phyloP scores from a whole-genome alignment of 92 coral and sea anemone species.

The Parazoanthus darwini region DNA sequence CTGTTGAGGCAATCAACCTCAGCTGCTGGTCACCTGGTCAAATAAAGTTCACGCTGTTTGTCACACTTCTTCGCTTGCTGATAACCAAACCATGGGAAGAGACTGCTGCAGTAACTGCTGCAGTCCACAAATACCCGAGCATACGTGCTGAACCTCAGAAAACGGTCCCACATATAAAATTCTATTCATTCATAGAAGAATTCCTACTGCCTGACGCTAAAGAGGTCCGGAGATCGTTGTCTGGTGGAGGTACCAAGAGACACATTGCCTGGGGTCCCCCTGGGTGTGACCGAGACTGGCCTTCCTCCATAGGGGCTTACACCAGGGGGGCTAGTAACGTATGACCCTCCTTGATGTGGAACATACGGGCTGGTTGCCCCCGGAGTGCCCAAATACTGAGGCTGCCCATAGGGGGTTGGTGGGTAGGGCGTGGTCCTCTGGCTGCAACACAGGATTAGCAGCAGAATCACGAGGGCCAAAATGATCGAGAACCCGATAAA shows the following conservation, averaged over 20 bases:
- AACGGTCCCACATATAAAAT: background rate
- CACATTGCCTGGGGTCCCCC: conserved; percentile 26
- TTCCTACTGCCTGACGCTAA: conserved; percentile 30
- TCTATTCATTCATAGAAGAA: background rate
- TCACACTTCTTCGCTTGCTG: background rate
- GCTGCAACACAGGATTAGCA: conserved; percentile 69
- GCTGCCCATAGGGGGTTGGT: conserved; percentile 40
- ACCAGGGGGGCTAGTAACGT: conserved; percentile 38
- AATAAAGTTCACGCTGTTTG: background rate
- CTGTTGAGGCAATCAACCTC: too few species aligned
- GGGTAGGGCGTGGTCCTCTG: conserved; percentile 54
- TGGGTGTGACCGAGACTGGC: background rate
- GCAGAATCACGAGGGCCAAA: conserved; percentile 72
- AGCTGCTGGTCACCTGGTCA: too few species aligned
- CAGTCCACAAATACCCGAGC: background rate
- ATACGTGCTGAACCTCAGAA: background rate
- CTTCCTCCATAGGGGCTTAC: conserved; percentile 1
- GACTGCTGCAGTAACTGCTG: background rate
- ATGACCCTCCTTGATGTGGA: conserved; percentile 52
- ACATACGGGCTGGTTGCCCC: conserved; percentile 60
- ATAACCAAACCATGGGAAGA: background rate
- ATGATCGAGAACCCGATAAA: conserved; percentile 78
- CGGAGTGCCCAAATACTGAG: conserved; percentile 31
- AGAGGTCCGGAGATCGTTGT: conserved; percentile 30
- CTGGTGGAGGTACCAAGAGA: conserved; percentile 27